phyloP scores from a whole-genome alignment of 2,888 invertebrate species.

The Chymomyza amoena region DNA sequence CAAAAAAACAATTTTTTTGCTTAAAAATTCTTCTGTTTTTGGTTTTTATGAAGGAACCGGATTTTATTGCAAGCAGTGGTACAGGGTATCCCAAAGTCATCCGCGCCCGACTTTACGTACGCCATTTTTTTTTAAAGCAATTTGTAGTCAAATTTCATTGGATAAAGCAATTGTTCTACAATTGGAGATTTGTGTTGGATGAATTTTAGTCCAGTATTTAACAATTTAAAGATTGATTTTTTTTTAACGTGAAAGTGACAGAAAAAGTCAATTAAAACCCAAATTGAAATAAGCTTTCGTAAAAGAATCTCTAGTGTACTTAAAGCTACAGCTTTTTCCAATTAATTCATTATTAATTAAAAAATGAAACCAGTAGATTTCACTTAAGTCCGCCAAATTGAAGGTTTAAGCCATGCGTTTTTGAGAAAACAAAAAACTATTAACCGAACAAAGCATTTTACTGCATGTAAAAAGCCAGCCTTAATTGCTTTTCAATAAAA shows the following conservation, averaged over 20 bases:
- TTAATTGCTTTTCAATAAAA: conserved; percentile 58
- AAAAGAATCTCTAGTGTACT: background rate
- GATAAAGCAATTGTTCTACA: no score
- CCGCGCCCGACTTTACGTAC: no score
- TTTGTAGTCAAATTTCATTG: no score
- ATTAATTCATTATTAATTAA: background rate
- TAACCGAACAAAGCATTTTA: conserved; percentile 1
- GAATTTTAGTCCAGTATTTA: no score
- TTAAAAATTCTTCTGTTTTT: no score
- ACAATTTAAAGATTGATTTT: no score
- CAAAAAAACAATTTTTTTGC: no score
- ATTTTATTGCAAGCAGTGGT: no score
- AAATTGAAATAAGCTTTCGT: background rate
- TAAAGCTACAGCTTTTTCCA: background rate
- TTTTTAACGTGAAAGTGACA: background rate
- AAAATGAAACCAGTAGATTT: background rate
- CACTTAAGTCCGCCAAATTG: background rate
- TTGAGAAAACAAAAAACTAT: conserved; percentile 5
- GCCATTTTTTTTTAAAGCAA: no score
- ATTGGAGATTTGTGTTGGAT: no score
- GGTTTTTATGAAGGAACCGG: no score
- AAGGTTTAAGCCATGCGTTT: background rate
- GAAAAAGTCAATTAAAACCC: background rate
- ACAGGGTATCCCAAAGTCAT: no score
- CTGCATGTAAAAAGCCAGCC: background rate